These are phyloP conservation scores for Alfaro cultratus DNA, from an alignment of 2,797 vertebrate genomes.

Conservation along the genomic window DNA sequence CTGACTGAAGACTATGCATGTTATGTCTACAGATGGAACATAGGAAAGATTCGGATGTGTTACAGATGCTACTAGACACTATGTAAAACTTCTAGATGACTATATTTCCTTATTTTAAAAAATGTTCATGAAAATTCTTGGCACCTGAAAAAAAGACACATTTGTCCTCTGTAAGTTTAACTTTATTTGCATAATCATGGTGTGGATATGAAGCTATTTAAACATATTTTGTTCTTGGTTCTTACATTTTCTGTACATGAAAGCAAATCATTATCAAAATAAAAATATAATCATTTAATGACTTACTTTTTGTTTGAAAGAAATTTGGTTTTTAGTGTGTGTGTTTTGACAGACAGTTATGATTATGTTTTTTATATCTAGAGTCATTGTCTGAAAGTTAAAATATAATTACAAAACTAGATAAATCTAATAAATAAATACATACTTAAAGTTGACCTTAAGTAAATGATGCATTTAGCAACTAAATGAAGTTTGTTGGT, in stretches of 20 bases:
- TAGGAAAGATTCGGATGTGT: conserved; percentile 17
- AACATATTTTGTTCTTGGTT: not conserved
- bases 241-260: not conserved
- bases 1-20: conserved; percentile 52
- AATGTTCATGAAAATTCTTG: conserved; percentile 25
- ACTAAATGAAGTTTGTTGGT: not conserved
- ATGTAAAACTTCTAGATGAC: conserved; percentile 45
- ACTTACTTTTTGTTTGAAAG: not conserved
- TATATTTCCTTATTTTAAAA: conserved; percentile 53
- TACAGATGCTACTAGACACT: conserved; percentile 26
- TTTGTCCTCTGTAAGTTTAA: conserved; percentile 32
- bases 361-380: not conserved
- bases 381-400: not conserved
- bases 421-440: not conserved
- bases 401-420: not conserved
- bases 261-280: not conserved
- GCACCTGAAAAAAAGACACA: conserved; percentile 31
- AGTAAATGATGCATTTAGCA: not conserved
- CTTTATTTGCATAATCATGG: conserved; percentile 17
- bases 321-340: not conserved
- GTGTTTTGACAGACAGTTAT: not conserved
- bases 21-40: conserved; percentile 23
- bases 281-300: not conserved
- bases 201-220: not conserved
- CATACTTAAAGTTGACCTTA: too few relatives aligned